These are phyloP conservation scores for Zele albiditarsus DNA, from an alignment of 2,888 invertebrate genomes.

Conservation along the genomic window DNA sequence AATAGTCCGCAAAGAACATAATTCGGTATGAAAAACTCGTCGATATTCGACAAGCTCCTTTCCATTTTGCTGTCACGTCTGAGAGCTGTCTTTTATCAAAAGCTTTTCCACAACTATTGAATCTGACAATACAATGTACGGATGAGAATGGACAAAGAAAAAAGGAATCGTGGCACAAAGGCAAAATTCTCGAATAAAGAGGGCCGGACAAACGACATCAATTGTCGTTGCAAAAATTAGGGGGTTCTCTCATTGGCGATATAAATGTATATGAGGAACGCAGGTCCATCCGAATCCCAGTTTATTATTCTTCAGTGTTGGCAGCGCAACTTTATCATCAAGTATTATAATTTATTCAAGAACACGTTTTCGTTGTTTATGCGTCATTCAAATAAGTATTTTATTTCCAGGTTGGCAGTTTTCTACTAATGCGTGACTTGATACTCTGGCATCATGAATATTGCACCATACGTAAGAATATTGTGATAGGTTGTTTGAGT, in stretches of 20 bases:
- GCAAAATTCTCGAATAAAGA: background rate
- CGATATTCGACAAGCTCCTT: constrained; percentile 36
- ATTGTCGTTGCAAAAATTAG: constrained; percentile 8
- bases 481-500: background rate
- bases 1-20: constrained; percentile 44
- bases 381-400: no score
- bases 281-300: background rate
- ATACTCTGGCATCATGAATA: constrained; percentile 11
- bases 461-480: background rate
- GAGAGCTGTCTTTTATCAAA: background rate
- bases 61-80: background rate
- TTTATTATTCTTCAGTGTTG: background rate
- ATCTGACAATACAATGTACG: background rate
- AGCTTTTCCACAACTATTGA: background rate
- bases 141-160: constrained; percentile 11
- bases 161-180: constrained; percentile 16
- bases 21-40: constrained; percentile 42
- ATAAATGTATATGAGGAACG: background rate
- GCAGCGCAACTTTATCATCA: constrained; percentile 2
- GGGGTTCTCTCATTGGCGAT: background rate
- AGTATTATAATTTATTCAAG: background rate
- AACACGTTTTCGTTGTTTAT: background rate
- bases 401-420: background rate
- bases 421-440: constrained; percentile 13
- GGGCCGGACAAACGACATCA: constrained; percentile 6